These are phyloP conservation scores for Drosophila sp. DNA, from an alignment of 1,140 invertebrate species.

Conservation along the genomic window DNA sequence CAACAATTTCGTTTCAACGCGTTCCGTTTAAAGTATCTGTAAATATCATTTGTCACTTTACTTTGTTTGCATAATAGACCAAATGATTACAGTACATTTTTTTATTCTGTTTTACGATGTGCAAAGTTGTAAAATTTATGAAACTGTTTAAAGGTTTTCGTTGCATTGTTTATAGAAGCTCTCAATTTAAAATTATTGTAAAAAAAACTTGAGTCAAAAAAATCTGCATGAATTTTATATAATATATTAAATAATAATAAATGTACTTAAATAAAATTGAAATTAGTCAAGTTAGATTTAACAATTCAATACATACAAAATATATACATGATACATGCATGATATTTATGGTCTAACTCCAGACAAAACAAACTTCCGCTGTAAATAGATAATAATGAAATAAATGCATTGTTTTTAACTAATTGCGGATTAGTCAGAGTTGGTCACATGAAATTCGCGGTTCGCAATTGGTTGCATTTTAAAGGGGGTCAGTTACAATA, in stretches of 20 bases:
- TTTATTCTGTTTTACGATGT: constrained; percentile 36
- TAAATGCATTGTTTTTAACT: neutral
- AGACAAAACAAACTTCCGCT: neutral
- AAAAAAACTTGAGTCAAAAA: neutral
- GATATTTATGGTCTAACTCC: neutral
- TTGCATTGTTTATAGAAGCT: constrained; percentile 1
- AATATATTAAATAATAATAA: too few species aligned
- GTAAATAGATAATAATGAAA: constrained; percentile 1
- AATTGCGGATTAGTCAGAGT: constrained; percentile 10
- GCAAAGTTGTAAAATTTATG: constrained; percentile 51
- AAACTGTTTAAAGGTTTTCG: constrained; percentile 36
- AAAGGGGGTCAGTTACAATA: constrained; percentile 16
- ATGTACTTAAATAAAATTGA: too few species aligned
- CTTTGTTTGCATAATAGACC: constrained; percentile 45
- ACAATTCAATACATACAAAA: too few species aligned
- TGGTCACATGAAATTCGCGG: constrained; percentile 12
- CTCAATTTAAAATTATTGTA: too few species aligned
- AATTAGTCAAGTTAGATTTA: too few species aligned
- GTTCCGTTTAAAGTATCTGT: constrained; percentile 49
- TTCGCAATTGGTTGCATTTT: neutral
- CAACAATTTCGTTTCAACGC: constrained; percentile 73
- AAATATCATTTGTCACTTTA: constrained; percentile 63
- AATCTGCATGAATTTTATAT: too few species aligned
- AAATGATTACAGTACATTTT: constrained; percentile 33
- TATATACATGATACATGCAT: too few species aligned